These are phyloP conservation scores for Hippocampus kuda DNA, from an alignment of 2,797 vertebrate genomes.

Conservation along the genomic window DNA sequence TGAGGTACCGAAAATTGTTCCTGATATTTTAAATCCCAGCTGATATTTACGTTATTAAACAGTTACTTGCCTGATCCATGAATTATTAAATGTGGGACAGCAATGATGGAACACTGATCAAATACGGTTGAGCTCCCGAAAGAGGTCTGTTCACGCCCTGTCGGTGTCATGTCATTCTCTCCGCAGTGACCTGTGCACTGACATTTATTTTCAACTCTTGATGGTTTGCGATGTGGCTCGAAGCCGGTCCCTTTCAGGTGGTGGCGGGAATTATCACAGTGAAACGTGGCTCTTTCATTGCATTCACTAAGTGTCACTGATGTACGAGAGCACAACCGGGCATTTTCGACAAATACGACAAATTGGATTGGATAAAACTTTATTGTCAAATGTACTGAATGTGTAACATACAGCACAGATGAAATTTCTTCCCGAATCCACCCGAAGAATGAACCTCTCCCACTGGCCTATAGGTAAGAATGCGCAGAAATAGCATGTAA, in stretches of 20 bases:
- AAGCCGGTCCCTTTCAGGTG: background rate
- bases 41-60: background rate
- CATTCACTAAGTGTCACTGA: background rate
- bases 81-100: background rate
- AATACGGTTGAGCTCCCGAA: background rate
- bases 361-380: no score
- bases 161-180: background rate
- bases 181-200: background rate
- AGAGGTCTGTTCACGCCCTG: background rate
- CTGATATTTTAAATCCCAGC: no score
- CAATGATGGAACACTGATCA: background rate
- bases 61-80: background rate
- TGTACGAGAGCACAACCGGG: background rate
- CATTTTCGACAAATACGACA: background rate
- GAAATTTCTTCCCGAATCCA: no score
- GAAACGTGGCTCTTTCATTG: background rate
- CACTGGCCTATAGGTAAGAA: background rate
- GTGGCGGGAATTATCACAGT: background rate
- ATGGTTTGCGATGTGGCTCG: background rate
- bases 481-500: conserved; percentile 3
- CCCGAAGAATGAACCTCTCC: background rate
- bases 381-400: no score
- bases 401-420: no score
- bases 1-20: background rate
- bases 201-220: background rate